phyloP scores from a whole-genome alignment of 2,797 vertebrate genomes.

The Hippopotamyrus pictus region DNA sequence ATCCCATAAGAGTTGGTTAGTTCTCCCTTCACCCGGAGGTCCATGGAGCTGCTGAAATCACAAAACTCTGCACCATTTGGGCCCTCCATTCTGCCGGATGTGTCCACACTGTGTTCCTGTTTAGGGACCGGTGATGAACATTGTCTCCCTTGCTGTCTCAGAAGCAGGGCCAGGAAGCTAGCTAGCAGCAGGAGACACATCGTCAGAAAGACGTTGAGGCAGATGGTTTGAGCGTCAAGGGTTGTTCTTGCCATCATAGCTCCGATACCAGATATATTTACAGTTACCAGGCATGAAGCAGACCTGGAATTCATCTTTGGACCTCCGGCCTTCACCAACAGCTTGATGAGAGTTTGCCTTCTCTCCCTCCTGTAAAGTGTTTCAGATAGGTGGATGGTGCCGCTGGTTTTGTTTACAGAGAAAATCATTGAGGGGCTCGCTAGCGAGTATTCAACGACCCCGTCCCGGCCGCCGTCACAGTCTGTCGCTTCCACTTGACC shows the following conservation, averaged over 20 bases:
- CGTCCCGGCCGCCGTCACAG: slow-evolving; percentile 74
- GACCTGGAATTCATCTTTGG: slow-evolving; percentile 72
- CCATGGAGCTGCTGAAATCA: slow-evolving; percentile 46
- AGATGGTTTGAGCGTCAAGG: slow-evolving; percentile 61
- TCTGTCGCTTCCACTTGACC: slow-evolving; percentile 82
- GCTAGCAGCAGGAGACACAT: slow-evolving; percentile 67
- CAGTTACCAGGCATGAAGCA: slow-evolving; percentile 64
- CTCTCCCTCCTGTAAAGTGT: slow-evolving; percentile 54
- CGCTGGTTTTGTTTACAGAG: slow-evolving; percentile 73
- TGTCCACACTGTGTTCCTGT: slow-evolving; percentile 43
- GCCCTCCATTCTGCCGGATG: slow-evolving; percentile 31
- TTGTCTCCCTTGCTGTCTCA: slow-evolving; percentile 62
- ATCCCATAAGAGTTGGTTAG: slow-evolving; percentile 48
- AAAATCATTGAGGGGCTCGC: slow-evolving; percentile 68
- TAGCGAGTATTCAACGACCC: slow-evolving; percentile 78
- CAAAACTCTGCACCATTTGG: slow-evolving; percentile 46
- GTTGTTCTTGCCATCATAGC: slow-evolving; percentile 48
- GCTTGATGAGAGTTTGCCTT: slow-evolving; percentile 56
- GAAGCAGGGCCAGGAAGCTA: slow-evolving; percentile 59
- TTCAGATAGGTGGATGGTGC: slow-evolving; percentile 67
- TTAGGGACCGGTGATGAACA: slow-evolving; percentile 52
- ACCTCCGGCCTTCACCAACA: slow-evolving; percentile 73
- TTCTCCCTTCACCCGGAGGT: slow-evolving; percentile 25
- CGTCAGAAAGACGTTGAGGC: slow-evolving; percentile 58
- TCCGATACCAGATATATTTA: slow-evolving; percentile 74